phyloP scores from a whole-genome alignment of 2,113 vertebrate species.

The Synodontis membranacea region DNA sequence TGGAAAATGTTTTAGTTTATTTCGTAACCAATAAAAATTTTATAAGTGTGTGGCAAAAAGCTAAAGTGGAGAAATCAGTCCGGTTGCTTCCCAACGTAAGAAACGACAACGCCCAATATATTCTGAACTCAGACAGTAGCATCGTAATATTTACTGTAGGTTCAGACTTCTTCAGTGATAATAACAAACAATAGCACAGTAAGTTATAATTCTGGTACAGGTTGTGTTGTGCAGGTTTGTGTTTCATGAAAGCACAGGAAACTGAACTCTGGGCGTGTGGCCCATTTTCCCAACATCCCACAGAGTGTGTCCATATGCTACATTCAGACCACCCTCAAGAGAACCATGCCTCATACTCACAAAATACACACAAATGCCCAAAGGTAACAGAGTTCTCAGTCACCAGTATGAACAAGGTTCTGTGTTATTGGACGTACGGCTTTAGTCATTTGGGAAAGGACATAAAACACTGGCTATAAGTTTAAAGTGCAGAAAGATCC shows the following conservation, averaged over 20 bases:
- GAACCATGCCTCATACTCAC: conserved; percentile 1
- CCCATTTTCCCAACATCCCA: conserved; percentile 37
- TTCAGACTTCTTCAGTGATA: neutral
- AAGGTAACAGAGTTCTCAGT: neutral
- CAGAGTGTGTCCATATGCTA: conserved; percentile 49
- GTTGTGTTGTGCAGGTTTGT: conserved; percentile 24
- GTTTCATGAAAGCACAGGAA: conserved; percentile 25
- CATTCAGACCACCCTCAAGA: conserved; percentile 7
- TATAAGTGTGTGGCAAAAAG: neutral
- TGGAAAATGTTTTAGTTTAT: neutral
- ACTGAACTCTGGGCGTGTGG: conserved; percentile 31
- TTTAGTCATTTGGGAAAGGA: neutral
- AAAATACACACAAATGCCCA: conserved; percentile 12
- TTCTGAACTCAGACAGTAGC: neutral
- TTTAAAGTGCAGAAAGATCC: neutral
- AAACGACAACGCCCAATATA: neutral
- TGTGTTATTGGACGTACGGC: neutral
- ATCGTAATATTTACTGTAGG: neutral
- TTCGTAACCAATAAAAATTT: neutral
- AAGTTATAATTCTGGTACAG: neutral
- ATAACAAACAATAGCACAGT: neutral
- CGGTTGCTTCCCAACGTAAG: neutral
- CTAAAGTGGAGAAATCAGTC: neutral
- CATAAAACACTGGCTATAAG: neutral
- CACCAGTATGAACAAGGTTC: neutral